A percentile compares a stretch with the other conserved stretches of the same genome.
Conservation (phyloP, 2,113 vertebrate species). For the Psophia crepitans region DNA sequence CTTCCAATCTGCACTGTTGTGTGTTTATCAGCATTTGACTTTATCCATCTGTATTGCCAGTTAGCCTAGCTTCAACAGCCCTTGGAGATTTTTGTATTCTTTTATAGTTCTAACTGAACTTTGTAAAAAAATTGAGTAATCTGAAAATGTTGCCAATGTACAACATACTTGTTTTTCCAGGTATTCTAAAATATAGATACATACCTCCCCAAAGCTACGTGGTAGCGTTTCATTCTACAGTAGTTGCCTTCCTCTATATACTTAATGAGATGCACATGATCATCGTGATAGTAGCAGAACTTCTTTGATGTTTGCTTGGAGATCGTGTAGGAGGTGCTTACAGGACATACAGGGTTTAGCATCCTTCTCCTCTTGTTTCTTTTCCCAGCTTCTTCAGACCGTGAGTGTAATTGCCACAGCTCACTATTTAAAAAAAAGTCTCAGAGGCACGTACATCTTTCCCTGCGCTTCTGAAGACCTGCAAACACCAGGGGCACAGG, state of each 20-base stretch:
- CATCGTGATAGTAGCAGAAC: not conserved
- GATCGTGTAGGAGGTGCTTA: not conserved
- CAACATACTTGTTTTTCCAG: not conserved
- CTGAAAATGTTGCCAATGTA: not conserved
- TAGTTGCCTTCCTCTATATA: not conserved
- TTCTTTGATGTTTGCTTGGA: not conserved
- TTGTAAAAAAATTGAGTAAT: not conserved
- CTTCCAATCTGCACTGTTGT: not conserved
- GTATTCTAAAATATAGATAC: not conserved
- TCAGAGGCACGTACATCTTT: not conserved
- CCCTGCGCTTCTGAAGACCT: not conserved
- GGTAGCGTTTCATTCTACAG: not conserved
- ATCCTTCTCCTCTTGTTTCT: not conserved
- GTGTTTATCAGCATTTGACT: not conserved
- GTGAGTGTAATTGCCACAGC: not conserved
- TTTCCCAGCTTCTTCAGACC: not conserved
- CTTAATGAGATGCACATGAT: not conserved
- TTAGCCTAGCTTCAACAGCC: not conserved
- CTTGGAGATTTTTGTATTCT: not conserved
- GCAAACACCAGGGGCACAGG: not conserved
- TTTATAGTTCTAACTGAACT: not conserved
- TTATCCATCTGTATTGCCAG: not conserved
- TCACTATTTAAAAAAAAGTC: not conserved
- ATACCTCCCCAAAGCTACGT: not conserved
- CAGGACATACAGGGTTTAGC: not conserved